These are phyloP conservation scores for Oncopeltus fasciatus DNA, from an alignment of 1,140 invertebrate species.

Conservation along the genomic window DNA sequence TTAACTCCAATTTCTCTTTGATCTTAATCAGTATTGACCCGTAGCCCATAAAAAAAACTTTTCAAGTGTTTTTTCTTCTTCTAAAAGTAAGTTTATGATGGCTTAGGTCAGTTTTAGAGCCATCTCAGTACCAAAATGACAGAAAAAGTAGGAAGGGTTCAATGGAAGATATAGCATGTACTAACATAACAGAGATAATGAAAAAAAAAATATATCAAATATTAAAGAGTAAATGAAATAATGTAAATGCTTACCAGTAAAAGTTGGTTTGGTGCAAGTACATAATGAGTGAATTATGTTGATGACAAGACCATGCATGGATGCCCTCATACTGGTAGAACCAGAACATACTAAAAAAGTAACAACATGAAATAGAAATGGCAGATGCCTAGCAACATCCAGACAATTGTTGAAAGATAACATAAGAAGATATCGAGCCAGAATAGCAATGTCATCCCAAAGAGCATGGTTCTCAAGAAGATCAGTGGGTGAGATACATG, in stretches of 20 bases:
- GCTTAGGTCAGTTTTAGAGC: too few relatives aligned
- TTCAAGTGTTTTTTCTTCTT: too few relatives aligned
- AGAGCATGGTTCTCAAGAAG: constrained; percentile 88
- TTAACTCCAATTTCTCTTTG: too few relatives aligned
- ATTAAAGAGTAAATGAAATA: too few relatives aligned
- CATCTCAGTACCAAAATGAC: too few relatives aligned
- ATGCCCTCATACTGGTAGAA: constrained; percentile 83
- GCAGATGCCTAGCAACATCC: constrained; percentile 86
- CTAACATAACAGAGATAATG: too few relatives aligned
- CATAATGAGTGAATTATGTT: constrained; percentile 96
- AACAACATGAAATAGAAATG: constrained; percentile 91
- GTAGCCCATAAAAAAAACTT: too few relatives aligned
- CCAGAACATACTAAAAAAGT: constrained; percentile 90
- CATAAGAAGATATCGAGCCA: constrained; percentile 91
- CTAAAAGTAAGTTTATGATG: too few relatives aligned
- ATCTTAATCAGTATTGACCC: too few relatives aligned
- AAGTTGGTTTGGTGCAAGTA: constrained; percentile 90
- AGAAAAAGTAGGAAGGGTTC: too few relatives aligned
- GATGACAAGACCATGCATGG: constrained; percentile 90
- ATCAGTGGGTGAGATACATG: constrained; percentile 84
- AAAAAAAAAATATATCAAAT: too few relatives aligned
- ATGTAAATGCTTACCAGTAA: constrained; percentile 55
- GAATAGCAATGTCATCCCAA: constrained; percentile 95
- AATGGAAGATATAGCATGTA: too few relatives aligned
- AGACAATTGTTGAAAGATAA: constrained; percentile 96